A percentile compares a stretch with the other conserved stretches of the same genome.
Evolutionary conservation across 2,888 invertebrate genomes (phyloP).

Genomic region (Dasysyrphus tricinctus): DNA sequence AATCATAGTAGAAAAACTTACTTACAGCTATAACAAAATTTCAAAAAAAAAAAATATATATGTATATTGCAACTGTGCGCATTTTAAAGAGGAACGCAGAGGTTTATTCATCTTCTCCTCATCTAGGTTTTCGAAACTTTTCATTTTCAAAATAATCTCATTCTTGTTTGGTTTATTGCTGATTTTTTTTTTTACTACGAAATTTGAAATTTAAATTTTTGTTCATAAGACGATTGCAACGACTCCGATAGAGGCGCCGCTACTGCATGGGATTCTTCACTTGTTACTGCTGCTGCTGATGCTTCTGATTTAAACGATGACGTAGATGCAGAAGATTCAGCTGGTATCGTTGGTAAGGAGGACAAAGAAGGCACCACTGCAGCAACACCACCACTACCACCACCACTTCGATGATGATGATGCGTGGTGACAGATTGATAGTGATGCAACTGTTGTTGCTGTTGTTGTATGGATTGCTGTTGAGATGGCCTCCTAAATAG

Average conservation of each 20-base stretch:
- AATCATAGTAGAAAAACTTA: conserved; percentile 22
- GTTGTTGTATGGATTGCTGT: conserved; percentile 78
- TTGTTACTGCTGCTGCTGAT: conserved; percentile 58
- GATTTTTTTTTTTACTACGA: conserved; percentile 51
- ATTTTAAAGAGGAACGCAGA: conserved; percentile 51
- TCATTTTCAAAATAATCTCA: conserved; percentile 55
- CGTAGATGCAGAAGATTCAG: conserved; percentile 18
- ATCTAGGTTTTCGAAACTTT: conserved; percentile 14
- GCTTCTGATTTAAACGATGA: conserved; percentile 26
- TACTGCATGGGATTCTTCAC: conserved; percentile 53
- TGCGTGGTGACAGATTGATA: conserved; percentile 6
- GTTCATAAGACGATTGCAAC: conserved; percentile 53
- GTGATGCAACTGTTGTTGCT: conserved; percentile 77
- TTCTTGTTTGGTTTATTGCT: conserved; percentile 16
- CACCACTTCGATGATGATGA: conserved; percentile 52
- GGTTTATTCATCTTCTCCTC: conserved; percentile 14
- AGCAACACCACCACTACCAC: conserved; percentile 3
- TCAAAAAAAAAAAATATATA: conserved; percentile 21
- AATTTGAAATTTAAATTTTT: conserved; percentile 68
- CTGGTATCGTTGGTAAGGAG: conserved; percentile 36
- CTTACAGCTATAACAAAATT: conserved; percentile 10
- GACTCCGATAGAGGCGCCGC: conserved; percentile 42
- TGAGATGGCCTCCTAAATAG: conserved; percentile 79
- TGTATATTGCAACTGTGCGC: conserved; percentile 66
- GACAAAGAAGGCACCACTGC: conserved; percentile 48